Percentiles rank a stretch among this genome's conserved stretches.
These are phyloP conservation scores for Spheniscus humboldti DNA, from an alignment of 2,797 vertebrate genomes.

Conservation along the genomic window DNA sequence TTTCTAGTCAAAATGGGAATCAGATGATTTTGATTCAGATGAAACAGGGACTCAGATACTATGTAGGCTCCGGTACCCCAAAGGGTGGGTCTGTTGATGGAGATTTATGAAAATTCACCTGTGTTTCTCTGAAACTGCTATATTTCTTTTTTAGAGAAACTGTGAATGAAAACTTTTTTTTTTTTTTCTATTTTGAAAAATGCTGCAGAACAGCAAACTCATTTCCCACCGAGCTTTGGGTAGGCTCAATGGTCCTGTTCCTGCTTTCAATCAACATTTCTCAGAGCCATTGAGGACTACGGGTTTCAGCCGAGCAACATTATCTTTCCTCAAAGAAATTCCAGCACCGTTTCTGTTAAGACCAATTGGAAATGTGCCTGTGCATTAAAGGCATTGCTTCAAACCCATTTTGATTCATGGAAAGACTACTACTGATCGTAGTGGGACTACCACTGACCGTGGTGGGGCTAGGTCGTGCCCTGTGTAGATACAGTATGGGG, in stretches of 20 bases:
- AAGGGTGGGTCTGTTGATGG: background rate
- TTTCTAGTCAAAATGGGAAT: background rate
- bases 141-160: background rate
- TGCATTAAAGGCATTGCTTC: background rate
- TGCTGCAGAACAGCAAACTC: background rate
- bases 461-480: background rate
- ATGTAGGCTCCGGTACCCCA: accelerated
- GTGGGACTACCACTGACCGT: background rate
- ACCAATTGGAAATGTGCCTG: background rate
- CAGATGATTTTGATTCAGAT: background rate
- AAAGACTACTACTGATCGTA: background rate
- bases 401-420: background rate
- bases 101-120: background rate
- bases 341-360: background rate
- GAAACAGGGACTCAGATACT: background rate
- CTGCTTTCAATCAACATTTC: background rate
- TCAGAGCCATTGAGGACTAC: background rate
- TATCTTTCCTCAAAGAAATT: background rate
- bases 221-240: accelerated
- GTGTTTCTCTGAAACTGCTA: accelerated
- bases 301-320: background rate
- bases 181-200: background rate
- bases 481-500: background rate
- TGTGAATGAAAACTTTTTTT: background rate
- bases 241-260: background rate